Base-by-base conservation (phyloP, 2,797 vertebrate genomes). In the Peromyscus eremicus region DNA sequence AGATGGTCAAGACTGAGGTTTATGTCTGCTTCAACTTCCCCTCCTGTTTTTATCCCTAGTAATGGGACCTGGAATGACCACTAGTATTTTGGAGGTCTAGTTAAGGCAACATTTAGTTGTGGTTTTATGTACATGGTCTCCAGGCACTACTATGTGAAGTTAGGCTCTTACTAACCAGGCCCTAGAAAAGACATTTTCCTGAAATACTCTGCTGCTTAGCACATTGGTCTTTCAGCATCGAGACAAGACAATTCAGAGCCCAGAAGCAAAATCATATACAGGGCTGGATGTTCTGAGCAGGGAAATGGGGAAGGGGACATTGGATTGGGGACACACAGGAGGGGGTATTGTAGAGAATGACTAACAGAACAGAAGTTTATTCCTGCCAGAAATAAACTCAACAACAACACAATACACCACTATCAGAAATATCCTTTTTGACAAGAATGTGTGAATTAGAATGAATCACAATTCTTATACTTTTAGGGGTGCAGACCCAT, bases 361-460 rank as follows among this genome's bases (percentile, higher is more conserved):
- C n/a, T n/a, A 84, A 52, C 60, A 29, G 57, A 87, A 43, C 5
- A 0, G 17, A 75, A 80, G 43, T 71, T 91, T 32, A 66, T 91
- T 94, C 87, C 66, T 92, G 16, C 68, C 40, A 88, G 46, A 62
- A 95, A 49, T 81, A 55, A 40, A 46, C 6, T 92, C 62, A 43
- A 0, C 32, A 95, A 75, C 37, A 60, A 83, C 57, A 76, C 19
- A 32, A 23, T 32, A 0, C 3, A 32, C 43, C 19, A 88, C 6
- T 57, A 3, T 29, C 92, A 80, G 55, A 83, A 32, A 43, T 49
- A 49, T 68, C 40, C 37, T 52, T 40, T 79, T 80, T 71, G 21
- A 71, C 60, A 89, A 34, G 37, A 76, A 71, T 87, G 19, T 93
- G 55, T 91, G 43, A 93, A 91, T 96, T 71, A 88, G 55, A 91